These are phyloP conservation scores for Alfaro cultratus DNA, from an alignment of 2,797 vertebrate species.

Conservation along the genomic window DNA sequence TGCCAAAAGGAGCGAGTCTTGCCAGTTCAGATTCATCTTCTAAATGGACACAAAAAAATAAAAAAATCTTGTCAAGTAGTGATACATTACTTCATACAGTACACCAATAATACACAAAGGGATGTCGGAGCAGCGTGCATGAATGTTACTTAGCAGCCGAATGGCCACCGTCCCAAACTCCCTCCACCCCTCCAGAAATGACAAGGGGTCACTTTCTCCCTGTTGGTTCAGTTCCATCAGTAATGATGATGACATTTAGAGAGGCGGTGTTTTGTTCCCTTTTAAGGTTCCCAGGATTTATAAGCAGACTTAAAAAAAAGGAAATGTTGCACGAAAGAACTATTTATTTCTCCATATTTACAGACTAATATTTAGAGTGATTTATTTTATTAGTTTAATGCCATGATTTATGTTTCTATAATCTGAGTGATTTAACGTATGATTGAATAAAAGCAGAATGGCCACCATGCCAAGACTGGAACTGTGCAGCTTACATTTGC, in stretches of 20 bases:
- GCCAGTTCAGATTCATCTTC: slow-evolving; percentile 15
- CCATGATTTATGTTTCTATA: background rate
- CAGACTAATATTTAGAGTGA: background rate
- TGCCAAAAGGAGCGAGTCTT: slow-evolving; percentile 33
- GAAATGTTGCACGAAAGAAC: background rate
- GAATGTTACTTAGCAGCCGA: slow-evolving; percentile 7
- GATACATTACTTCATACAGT: background rate
- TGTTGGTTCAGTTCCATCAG: slow-evolving; percentile 1
- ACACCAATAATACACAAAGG: background rate
- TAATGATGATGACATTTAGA: slow-evolving; percentile 12
- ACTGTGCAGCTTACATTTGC: background rate
- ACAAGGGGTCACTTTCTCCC: background rate
- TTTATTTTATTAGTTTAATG: background rate
- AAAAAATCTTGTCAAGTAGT: slow-evolving; percentile 2
- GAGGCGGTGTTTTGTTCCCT: background rate
- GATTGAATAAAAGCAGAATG: background rate
- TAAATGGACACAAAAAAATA: background rate
- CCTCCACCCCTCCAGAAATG: slow-evolving; percentile 2
- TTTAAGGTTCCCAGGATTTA: background rate
- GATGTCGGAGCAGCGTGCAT: background rate
- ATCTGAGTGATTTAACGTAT: no score
- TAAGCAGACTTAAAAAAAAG: background rate
- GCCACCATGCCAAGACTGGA: background rate
- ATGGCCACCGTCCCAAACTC: background rate
- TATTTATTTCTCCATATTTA: background rate